Evolutionary conservation across 2,888 invertebrate species (phyloP), one percentile per base, ranked within the genome.

Genomic region (Cerceris rybyensis): DNA sequence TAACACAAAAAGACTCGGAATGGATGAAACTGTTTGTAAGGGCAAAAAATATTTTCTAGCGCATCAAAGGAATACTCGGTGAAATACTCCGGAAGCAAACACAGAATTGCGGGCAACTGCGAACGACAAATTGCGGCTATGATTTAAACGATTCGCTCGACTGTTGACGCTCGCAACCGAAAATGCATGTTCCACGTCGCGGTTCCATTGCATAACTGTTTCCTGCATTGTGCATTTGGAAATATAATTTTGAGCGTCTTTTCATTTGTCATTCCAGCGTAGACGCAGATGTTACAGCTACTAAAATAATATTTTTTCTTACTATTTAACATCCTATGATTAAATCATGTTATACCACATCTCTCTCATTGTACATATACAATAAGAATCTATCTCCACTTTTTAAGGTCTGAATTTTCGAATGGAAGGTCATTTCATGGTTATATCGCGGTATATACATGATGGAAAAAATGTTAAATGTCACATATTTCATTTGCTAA

Each of bases 51-150:
- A 50, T 50, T n/a, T 50, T n/a, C 6, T 50, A n/a, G 46, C 50
- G 6, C n/a, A 50, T n/a, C n/a, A n/a, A 7, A 6, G 6, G 50
- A 9, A 50, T n/a, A n/a, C 50, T 50, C n/a, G 13, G n/a, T 7
- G 11, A 50, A n/a, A n/a, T n/a, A 50, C 7, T n/a, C 7, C 50
- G 50, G 2, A 5, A 13, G 50, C 50, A n/a, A 50, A 50, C n/a
- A 11, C n/a, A 2, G 50, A 11, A 50, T 50, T 50, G 50, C n/a
- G 50, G 50, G 46, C 16, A 63, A 57, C 63, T 64, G 63, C 63
- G 49, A 50, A 55, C 57, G 70, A 70, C 63, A 70, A 70, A 70
- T 70, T 70, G 70, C 49, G 46, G 63, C 49, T 70, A 16, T 49
- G 41, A 70, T 70, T 57, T 57, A 28, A 70, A 63, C 63, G 49